phyloP scores from a whole-genome alignment of 2,113 vertebrate species.

The Hydrochoerus hydrochaeris region DNA sequence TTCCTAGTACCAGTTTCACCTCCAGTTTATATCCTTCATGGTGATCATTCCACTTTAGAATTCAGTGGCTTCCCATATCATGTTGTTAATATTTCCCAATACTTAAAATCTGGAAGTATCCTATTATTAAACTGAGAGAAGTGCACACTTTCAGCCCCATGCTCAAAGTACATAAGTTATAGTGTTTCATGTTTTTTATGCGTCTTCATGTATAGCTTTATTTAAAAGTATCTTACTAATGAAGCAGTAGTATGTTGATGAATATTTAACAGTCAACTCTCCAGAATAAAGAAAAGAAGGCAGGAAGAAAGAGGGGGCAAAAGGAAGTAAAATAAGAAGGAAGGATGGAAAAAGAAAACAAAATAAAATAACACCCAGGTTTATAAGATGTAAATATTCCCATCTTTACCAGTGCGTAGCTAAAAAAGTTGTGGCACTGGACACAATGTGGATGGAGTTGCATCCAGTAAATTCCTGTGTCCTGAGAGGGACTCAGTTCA shows the following conservation, averaged over 20 bases:
- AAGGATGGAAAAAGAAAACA: accelerated
- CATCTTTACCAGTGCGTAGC: not conserved
- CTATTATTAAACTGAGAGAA: not conserved
- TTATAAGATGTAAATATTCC: not conserved
- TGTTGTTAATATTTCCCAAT: not conserved
- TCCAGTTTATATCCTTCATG: not conserved
- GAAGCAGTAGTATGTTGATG: not conserved
- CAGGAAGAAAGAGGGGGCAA: no score
- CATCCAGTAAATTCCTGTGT: not conserved
- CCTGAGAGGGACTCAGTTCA: not conserved
- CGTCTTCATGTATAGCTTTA: not conserved
- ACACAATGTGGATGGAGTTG: not conserved
- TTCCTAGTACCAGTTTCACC: not conserved
- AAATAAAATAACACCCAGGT: accelerated
- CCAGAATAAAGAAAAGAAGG: not conserved
- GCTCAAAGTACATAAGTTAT: not conserved
- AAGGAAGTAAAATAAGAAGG: not conserved
- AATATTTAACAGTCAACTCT: not conserved
- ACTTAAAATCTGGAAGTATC: not conserved
- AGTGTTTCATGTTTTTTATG: not conserved
- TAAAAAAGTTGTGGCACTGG: not conserved
- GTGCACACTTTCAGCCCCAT: not conserved
- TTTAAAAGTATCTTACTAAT: not conserved
- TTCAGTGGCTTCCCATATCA: not conserved
- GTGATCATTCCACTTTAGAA: not conserved